A percentile compares a stretch with the other conserved stretches of the same genome.
phyloP scores from a whole-genome alignment of 1,140 invertebrate genomes.

The Hyles euphorbiae region DNA sequence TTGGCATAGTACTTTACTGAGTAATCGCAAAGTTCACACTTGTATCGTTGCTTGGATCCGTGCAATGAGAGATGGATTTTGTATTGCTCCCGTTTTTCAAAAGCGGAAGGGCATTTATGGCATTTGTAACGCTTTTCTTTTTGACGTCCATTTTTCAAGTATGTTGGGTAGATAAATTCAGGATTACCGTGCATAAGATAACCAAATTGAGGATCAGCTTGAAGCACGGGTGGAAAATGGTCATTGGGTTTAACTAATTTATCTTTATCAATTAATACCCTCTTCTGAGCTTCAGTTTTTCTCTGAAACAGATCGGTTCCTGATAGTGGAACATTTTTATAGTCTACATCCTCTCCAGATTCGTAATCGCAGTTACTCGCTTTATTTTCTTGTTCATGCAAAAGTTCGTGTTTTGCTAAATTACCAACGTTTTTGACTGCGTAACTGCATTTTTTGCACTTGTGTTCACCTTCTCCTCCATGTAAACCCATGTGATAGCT shows the following conservation, averaged over 20 bases:
- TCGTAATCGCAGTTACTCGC: constrained; percentile 57
- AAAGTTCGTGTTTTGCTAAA: constrained; percentile 82
- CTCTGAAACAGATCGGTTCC: constrained; percentile 79
- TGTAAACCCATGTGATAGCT: constrained; percentile 85
- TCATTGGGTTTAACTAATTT: constrained; percentile 72
- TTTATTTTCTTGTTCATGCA: constrained; percentile 63
- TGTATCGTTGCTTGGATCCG: constrained; percentile 88
- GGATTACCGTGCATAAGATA: constrained; percentile 83
- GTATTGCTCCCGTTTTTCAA: constrained; percentile 91
- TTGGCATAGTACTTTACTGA: constrained; percentile 91
- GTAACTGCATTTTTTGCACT: constrained; percentile 90
- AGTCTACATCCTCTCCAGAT: constrained; percentile 65
- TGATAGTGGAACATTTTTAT: constrained; percentile 77
- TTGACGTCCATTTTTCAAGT: constrained; percentile 82
- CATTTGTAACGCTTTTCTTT: constrained; percentile 89
- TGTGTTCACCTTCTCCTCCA: constrained; percentile 80
- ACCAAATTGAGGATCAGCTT: constrained; percentile 81
- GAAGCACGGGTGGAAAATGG: constrained; percentile 65
- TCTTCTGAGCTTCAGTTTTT: constrained; percentile 77
- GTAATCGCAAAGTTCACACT: constrained; percentile 91
- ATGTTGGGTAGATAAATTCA: constrained; percentile 85
- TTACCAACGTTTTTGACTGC: constrained; percentile 86
- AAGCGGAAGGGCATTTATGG: constrained; percentile 91
- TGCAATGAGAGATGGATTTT: constrained; percentile 89
- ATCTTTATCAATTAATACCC: constrained; percentile 69